These are phyloP conservation scores for Melanostigma gelatinosum DNA, from an alignment of 2,113 vertebrate genomes.

Conservation along the genomic window DNA sequence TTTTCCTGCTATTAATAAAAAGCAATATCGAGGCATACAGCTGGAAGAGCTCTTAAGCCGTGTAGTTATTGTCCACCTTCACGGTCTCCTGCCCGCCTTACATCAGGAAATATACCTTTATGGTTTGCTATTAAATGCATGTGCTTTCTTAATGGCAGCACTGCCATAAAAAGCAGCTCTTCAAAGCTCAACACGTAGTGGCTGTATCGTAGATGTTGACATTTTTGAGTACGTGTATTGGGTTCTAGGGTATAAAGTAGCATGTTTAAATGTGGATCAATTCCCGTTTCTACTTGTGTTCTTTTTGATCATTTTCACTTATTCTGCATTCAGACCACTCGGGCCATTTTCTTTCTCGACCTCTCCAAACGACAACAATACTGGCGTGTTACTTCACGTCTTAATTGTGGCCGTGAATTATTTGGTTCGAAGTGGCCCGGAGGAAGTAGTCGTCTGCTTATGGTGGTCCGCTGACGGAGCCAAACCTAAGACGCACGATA, in stretches of 20 bases:
- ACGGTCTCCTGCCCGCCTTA: not conserved
- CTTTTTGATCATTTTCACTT: not conserved
- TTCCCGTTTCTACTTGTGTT: not conserved
- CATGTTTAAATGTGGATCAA: not conserved
- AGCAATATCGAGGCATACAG: not conserved
- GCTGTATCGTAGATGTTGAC: not conserved
- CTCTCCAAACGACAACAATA: not conserved
- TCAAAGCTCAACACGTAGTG: not conserved
- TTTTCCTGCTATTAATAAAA: not conserved
- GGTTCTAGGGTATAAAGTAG: not conserved
- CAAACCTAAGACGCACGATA: not conserved
- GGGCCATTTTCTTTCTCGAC: not conserved
- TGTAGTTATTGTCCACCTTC: not conserved
- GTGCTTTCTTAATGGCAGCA: not conserved
- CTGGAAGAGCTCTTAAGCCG: not conserved
- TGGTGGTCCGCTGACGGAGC: not conserved
- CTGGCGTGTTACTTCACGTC: not conserved
- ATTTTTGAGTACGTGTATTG: not conserved
- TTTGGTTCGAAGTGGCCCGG: constrained; percentile 1
- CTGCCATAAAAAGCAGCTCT: constrained; percentile 1
- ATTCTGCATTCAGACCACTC: not conserved
- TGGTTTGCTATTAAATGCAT: not conserved
- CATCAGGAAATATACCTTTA: not conserved
- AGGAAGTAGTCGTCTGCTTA: not conserved
- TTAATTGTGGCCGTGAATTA: constrained; percentile 1